phyloP scores from a whole-genome alignment of 2,113 vertebrate genomes.

The Nerophis lumbriciformis region DNA sequence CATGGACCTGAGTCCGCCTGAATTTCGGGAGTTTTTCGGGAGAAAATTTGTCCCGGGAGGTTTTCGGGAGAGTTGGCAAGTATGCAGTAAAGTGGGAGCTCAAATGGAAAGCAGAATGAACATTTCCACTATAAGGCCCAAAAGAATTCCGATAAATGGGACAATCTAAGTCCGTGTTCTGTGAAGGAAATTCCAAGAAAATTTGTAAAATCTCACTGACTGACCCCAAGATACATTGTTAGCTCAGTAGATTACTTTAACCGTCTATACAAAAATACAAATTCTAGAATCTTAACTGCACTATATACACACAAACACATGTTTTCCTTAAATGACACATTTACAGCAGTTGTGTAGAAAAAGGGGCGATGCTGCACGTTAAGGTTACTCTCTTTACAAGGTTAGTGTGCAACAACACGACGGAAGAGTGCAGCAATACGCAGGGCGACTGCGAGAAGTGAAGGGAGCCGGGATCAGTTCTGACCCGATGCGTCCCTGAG shows the following conservation, averaged over 20 bases:
- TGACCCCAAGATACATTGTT: too few relatives aligned
- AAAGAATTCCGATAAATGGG: constrained; percentile 50
- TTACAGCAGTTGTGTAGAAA: constrained; percentile 71
- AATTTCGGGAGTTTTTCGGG: too few relatives aligned
- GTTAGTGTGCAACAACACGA: constrained; percentile 59
- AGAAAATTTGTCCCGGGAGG: too few relatives aligned
- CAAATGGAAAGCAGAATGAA: constrained; percentile 38
- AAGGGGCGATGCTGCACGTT: constrained; percentile 51
- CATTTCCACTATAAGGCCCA: constrained; percentile 42
- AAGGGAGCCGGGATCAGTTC: constrained; percentile 40
- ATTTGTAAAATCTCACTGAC: too few relatives aligned
- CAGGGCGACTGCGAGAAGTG: constrained; percentile 48
- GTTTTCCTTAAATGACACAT: constrained; percentile 48
- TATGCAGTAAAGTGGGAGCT: too few relatives aligned
- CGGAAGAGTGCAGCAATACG: constrained; percentile 56
- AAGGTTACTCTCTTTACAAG: constrained; percentile 48
- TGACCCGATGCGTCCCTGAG: constrained; percentile 71
- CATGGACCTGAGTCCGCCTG: too few relatives aligned
- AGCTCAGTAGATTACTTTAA: constrained; percentile 30
- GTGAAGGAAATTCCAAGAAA: constrained; percentile 15
- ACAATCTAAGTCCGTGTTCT: constrained; percentile 32
- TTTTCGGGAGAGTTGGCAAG: too few relatives aligned
- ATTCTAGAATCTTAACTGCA: constrained; percentile 70
- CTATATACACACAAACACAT: constrained; percentile 63
- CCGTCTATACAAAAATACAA: constrained; percentile 79